Base-by-base conservation (phyloP, 1,140 invertebrate genomes). In the Cepaea nemoralis region DNA sequence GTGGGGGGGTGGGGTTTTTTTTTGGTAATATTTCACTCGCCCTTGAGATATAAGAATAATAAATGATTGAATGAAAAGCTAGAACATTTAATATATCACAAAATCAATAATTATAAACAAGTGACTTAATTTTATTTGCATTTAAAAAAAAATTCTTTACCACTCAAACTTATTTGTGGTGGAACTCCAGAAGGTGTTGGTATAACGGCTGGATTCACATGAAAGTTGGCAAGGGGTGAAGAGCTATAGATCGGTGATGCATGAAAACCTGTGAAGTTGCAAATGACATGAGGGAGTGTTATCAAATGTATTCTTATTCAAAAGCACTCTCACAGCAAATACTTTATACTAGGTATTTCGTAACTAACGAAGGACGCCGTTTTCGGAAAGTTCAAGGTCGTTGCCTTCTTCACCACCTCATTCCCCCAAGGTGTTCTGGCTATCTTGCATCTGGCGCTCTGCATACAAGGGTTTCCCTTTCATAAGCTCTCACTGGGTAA, bases 141-240 rank as follows among this genome's bases (percentile, higher is more conserved):
- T n/a, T n/a, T n/a, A n/a, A n/a, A n/a, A n/a, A n/a, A n/a, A n/a
- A n/a, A n/a, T n/a, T 55, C 50, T 14, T 55, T 55, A 5, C 50
- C 78, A 63, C 77, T 83, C 39, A 83, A 83, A 71, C 73, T 82
- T 78, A 83, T 84, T 0, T 82, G 81, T 35, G 84, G 84, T 35
- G 86, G 82, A n/a, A 81, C 84, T 8, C 77, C 84, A 80, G 84
- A 82, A 0, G 84, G 85, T 27, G 88, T 85, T 24, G 81, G 83
- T 48, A 83, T 83, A 48, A 35, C 77, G 35, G 86, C 85, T 77
- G 83, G 85, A 63, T 83, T 83, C 22, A 81, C 82, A 33, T 86
- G 88, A 37, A 87, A 87, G 45, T 85, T 86, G 3, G 70, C 55
- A 39, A 67, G 82, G 42, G 86, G 80, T 33, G 84, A 81, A 33